Evolutionary conservation across 2,113 vertebrate species (phyloP).

Genomic region (Lichenostomus cassidix): DNA sequence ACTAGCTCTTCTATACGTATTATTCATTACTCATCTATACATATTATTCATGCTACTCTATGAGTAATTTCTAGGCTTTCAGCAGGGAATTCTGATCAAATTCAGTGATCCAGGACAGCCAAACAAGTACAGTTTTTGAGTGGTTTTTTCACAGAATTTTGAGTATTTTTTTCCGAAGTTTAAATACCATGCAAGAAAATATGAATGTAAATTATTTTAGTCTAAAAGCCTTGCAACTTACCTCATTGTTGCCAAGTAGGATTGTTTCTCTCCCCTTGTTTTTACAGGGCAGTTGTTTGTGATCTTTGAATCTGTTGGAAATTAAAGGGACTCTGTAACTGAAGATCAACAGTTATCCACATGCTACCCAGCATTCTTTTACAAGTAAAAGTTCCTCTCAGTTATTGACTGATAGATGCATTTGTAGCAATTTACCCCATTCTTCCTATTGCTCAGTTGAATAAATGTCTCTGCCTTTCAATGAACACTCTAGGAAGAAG

Average conservation of each 20-base stretch:
- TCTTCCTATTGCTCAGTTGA: neutral
- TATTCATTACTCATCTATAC: neutral
- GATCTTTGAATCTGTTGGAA: conserved; percentile 7
- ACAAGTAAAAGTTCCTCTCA: neutral
- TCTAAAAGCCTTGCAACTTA: neutral
- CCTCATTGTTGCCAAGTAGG: conserved; percentile 29
- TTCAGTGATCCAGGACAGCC: neutral
- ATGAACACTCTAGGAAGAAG: neutral
- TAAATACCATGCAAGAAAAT: neutral
- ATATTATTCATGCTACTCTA: neutral
- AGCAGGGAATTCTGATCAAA: neutral
- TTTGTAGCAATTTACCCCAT: neutral
- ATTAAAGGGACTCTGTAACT: neutral
- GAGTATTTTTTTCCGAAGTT: neutral
- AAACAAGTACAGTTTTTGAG: neutral
- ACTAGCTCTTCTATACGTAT: neutral
- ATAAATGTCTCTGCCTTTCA: neutral
- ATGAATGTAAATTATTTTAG: neutral
- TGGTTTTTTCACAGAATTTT: neutral
- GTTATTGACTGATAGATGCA: neutral
- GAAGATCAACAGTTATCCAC: neutral
- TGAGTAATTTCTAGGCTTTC: neutral
- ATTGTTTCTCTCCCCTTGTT: neutral
- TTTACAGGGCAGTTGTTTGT: neutral
- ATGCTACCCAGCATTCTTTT: neutral